phyloP scores from a whole-genome alignment of 2,797 vertebrate species.

The Tokudaia muenninki region DNA sequence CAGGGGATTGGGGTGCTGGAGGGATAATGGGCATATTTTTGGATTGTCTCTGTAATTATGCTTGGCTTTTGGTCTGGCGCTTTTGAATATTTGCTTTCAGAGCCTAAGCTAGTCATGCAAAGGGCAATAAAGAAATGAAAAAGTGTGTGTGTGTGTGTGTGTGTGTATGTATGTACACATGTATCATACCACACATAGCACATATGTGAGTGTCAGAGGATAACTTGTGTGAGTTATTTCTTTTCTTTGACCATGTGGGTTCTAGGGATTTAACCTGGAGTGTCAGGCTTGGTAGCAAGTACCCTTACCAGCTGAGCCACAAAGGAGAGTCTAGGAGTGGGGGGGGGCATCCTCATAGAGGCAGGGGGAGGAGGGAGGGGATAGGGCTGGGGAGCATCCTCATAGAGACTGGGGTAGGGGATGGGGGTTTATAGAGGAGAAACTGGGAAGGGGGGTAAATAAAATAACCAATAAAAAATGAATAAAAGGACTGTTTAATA shows the following conservation, averaged over 20 bases:
- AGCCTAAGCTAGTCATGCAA: neutral
- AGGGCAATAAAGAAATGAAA: neutral
- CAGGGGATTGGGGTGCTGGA: neutral
- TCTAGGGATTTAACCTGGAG: neutral
- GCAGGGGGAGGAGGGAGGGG: too few relatives aligned
- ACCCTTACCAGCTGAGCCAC: neutral
- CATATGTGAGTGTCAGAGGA: neutral
- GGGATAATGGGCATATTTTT: neutral
- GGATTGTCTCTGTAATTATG: neutral
- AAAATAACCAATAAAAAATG: too few relatives aligned
- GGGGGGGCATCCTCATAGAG: too few relatives aligned
- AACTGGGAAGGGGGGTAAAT: too few relatives aligned
- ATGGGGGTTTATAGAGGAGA: too few relatives aligned
- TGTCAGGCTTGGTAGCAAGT: neutral
- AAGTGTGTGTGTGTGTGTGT: neutral
- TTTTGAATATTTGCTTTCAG: conserved; percentile 29
- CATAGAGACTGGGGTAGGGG: too few relatives aligned
- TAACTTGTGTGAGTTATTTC: neutral
- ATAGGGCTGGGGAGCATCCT: too few relatives aligned
- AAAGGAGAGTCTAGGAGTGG: neutral
- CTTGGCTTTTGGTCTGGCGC: conserved; percentile 12
- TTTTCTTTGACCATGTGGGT: neutral
- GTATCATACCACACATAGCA: neutral
- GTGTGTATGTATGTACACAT: neutral
- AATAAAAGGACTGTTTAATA: neutral